Evolutionary conservation across 2,797 vertebrate species (phyloP), one percentile per base, ranked within the genome.

Genomic region (Bradypodion pumilum): DNA sequence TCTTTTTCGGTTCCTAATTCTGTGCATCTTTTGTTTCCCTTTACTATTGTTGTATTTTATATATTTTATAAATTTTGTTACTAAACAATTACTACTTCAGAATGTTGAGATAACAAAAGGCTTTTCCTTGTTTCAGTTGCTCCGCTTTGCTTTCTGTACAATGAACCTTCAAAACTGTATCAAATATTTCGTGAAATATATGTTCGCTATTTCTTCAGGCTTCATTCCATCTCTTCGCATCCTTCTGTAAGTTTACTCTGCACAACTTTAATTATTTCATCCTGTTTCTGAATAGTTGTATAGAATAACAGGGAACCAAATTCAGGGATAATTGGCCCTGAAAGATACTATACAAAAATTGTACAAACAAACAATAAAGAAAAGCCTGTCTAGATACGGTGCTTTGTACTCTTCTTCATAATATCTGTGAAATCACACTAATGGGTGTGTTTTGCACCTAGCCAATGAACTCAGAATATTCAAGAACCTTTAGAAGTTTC

Each of bases 121-220:
- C 85, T 92, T 94, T 56, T 94, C 91, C 84, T 90, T 86, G 83
- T 94, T 95, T 83, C 96, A 99, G 99, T 99, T 93, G 98, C 98
- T 63, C 99, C 99, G 65, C 96, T 99, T 94, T 99, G 99, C 94
- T 99, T 99, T 95, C 92, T 99, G 87, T 99, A 99, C 95, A 97
- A 98, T n/a, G 98, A 99, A 93, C 99, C 99, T 4, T 97, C 97
- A 92, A 98, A 97, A 95, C 92, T 99, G 85, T 99, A 99, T 96
- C 97, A 97, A 84, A 97, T 99, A 74, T 99, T 99, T 95, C 97
- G 97, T 88, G 98, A 99, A 96, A 99, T 99, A 97, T 99, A 99
- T 85, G 96, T 97, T 87, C 98, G 98, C 85, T 99, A 98, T 95
- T 99, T 99, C 97, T 99, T 99, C 97, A 96, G 98, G 88, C 95